Evolutionary conservation across 2,797 vertebrate genomes (phyloP).

Genomic region (Sebastes vulpes): DNA sequence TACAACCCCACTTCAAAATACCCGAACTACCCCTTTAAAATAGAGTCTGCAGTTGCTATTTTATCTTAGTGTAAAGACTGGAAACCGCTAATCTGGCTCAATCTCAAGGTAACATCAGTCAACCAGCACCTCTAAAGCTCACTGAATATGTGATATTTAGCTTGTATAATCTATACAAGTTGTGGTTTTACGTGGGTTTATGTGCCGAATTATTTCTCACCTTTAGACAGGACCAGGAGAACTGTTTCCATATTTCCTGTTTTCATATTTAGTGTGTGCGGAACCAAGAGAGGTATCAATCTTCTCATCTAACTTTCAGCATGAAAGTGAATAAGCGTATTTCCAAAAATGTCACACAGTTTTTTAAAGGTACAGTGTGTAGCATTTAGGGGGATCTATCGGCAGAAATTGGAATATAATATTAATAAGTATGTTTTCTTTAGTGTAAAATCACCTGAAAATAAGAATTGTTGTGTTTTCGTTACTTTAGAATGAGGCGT

Average conservation of each 20-base stretch:
- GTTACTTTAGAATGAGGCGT: no score
- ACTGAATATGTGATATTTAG: neutral
- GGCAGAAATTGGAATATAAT: no score
- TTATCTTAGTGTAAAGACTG: neutral
- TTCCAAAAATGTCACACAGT: neutral
- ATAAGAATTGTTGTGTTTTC: no score
- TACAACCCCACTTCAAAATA: no score
- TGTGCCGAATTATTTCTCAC: neutral
- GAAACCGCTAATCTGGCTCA: neutral
- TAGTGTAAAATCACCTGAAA: no score
- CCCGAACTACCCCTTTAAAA: no score
- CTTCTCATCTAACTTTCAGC: neutral
- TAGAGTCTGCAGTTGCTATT: neutral
- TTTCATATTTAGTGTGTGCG: no score
- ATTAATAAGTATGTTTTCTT: no score
- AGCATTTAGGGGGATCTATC: no score
- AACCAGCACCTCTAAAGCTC: neutral
- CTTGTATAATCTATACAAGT: neutral
- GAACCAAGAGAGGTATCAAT: no score
- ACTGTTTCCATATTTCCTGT: neutral
- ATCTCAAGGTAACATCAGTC: neutral
- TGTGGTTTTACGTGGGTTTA: neutral
- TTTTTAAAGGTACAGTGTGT: neutral
- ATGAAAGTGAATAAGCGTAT: neutral
- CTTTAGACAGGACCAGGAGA: neutral